A percentile compares a stretch with the other conserved stretches of the same genome.
phyloP scores from a whole-genome alignment of 2,888 invertebrate species.

The Watsonalla binaria region DNA sequence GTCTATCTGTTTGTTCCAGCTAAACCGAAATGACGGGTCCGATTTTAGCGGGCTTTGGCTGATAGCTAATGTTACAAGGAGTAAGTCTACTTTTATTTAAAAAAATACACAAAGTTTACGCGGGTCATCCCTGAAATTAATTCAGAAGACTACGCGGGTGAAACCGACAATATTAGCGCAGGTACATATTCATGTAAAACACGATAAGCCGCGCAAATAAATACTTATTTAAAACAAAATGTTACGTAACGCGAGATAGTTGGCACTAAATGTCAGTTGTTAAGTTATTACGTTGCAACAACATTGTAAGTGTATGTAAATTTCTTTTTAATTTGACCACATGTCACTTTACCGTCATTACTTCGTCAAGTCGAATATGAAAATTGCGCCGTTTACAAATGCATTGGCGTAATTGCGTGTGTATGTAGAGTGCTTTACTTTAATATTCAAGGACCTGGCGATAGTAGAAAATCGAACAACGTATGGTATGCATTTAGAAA shows the following conservation, averaged over 20 bases:
- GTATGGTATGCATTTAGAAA: no score
- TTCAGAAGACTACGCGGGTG: no score
- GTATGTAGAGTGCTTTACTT: not conserved
- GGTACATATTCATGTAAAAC: not conserved
- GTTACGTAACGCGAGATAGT: not conserved
- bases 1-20: no score
- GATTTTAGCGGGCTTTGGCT: no score
- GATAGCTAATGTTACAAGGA: no score
- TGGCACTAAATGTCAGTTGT: not conserved
- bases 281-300: not conserved
- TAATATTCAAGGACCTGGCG: no score
- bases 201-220: not conserved
- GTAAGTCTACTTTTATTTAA: no score
- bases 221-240: not conserved
- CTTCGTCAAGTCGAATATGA: not conserved
- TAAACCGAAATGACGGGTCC: no score
- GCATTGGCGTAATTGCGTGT: not conserved
- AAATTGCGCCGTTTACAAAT: not conserved
- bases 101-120: no score
- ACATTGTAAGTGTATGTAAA: not conserved
- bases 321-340: not conserved
- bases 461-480: no score
- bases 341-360: not conserved
- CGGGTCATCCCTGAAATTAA: no score
- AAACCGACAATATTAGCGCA: not conserved